phyloP scores from a whole-genome alignment of 2,888 invertebrate genomes.

The Chymomyza procnemis region DNA sequence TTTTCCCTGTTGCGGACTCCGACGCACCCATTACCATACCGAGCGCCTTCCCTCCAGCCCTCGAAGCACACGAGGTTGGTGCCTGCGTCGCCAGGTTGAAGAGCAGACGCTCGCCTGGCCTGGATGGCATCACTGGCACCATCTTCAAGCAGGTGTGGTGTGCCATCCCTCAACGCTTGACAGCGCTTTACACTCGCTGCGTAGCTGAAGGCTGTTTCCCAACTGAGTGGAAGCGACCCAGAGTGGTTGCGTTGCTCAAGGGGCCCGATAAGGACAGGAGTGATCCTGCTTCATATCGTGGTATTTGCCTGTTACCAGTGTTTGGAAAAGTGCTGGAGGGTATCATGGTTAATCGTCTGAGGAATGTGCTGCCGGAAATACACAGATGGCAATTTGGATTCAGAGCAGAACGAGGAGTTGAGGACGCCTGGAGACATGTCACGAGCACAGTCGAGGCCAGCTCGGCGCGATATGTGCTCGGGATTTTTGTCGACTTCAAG shows the following conservation, averaged over 20 bases:
- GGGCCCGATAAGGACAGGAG: not conserved
- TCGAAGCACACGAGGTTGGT: not conserved
- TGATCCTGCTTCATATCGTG: conserved; percentile 23
- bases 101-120: too few species aligned
- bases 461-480: conserved; percentile 12
- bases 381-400: conserved; percentile 13
- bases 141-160: too few species aligned
- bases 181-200: too few species aligned
- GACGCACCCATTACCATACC: not conserved
- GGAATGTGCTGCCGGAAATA: conserved; percentile 7
- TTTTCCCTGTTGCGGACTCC: not conserved
- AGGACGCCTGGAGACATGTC: conserved; percentile 28
- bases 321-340: conserved; percentile 13
- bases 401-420: conserved; percentile 8
- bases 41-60: not conserved
- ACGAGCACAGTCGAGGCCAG: conserved; percentile 19
- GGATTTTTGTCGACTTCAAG: too few species aligned
- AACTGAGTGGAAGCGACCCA: too few species aligned
- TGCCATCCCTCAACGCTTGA: too few species aligned
- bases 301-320: conserved; percentile 20
- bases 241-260: too few species aligned
- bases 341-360: conserved; percentile 21
- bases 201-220: too few species aligned
- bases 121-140: too few species aligned
- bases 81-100: too few species aligned